Base-by-base conservation (phyloP, 2,888 invertebrate genomes). In the Scelioninae gen. 1 region DNA sequence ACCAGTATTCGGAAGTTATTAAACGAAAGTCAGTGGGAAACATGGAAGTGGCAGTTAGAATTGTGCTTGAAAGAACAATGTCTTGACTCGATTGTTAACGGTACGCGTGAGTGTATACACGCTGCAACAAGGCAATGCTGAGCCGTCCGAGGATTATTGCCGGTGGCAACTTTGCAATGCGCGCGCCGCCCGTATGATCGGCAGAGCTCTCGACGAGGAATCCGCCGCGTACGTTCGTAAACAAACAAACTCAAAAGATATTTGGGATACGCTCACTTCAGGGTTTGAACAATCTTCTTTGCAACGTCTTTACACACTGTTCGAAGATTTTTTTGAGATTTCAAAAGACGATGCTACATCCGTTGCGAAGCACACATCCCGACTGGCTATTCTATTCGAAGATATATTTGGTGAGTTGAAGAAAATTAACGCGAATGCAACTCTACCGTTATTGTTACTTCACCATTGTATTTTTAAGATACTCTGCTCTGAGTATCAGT, bases 31-130 rank as follows among this genome's bases (percentile, higher is more conserved):
- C 85, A 85, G 69, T 86, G 85, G 83, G 85, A 85, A 82, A 86
- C 85, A 85, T 86, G 84, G 85, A 86, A 86, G 55, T 86, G 86
- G 85, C 84, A 86, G 62, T 85, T 83, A 23, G 83, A 85, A 79
- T 72, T 87, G 32, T 85, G 86, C 75, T 71, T 86, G 71, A 85
- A 85, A 60, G 85, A 86, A 77, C 85, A 84, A n/a, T n/a, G n/a
- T n/a, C n/a, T n/a, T n/a, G n/a, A n/a, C n/a, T n/a, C n/a, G n/a
- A 82, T 87, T 29, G 60, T 83, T 10, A 69, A n/a, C n/a, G n/a
- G n/a, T n/a, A n/a, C n/a, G n/a, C n/a, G n/a, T n/a, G n/a, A n/a
- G 69, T 84, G 1, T 23, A 4, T 2, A 1, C 4, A 4, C 4
- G 23, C 23, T 23, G 23, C 23, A 1, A 40, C 49, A 9, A 8